Evolutionary conservation across 1,140 invertebrate species (phyloP).

Genomic region (Hermetia illucens): DNA sequence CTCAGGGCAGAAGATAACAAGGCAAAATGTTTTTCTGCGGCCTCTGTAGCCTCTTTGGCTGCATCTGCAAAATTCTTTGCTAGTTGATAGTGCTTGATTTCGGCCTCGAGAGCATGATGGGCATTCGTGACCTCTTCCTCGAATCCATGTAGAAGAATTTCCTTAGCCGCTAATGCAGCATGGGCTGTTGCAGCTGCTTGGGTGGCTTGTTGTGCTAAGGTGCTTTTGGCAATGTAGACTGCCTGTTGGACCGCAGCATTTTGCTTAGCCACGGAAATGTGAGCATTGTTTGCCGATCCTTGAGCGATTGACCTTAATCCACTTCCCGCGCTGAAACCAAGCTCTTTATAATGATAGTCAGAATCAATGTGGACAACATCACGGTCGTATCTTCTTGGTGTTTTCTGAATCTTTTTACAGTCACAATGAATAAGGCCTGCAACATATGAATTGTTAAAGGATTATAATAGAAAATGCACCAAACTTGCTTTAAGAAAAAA

Average conservation of each 20-base stretch:
- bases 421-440: no score
- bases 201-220: constrained; percentile 30
- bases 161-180: constrained; percentile 35
- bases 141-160: constrained; percentile 32
- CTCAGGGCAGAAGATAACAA: constrained; percentile 30
- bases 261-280: constrained; percentile 20
- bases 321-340: background rate
- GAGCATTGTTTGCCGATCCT: constrained; percentile 49
- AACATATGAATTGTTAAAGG: no score
- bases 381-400: no score
- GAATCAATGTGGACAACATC: no score
- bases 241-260: constrained; percentile 32
- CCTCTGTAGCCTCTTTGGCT: constrained; percentile 30
- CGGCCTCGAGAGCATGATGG: constrained; percentile 28
- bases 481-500: no score
- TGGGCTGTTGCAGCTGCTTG: constrained; percentile 34
- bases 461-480: no score
- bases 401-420: no score
- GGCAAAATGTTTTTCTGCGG: constrained; percentile 31
- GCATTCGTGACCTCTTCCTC: constrained; percentile 31
- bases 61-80: constrained; percentile 32
- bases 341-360: no score
- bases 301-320: constrained; percentile 34
- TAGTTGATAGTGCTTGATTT: constrained; percentile 32
- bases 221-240: constrained; percentile 33